Percentiles rank a stretch among this genome's conserved stretches.
phyloP scores from a whole-genome alignment of 92 coral and sea anemone genomes.

The Epizoanthus illoricatus region DNA sequence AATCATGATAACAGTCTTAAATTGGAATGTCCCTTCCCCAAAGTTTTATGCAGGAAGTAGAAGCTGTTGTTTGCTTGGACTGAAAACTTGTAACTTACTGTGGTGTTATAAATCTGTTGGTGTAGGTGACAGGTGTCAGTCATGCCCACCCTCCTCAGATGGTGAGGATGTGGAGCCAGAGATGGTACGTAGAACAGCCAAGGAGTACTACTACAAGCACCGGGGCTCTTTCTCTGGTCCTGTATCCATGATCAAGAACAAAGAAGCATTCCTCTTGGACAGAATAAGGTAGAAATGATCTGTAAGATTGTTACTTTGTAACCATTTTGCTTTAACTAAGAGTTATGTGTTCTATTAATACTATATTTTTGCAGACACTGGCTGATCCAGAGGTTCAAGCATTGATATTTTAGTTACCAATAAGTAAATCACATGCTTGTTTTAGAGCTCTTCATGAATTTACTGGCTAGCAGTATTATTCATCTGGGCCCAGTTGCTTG shows the following conservation, averaged over 20 bases:
- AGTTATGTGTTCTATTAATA: too few species aligned
- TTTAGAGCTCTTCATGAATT: too few species aligned
- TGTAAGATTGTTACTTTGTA: not conserved
- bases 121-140: constrained; percentile 83
- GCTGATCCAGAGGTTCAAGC: too few species aligned
- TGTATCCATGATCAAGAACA: constrained; percentile 71
- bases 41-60: too few species aligned
- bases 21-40: too few species aligned
- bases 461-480: too few species aligned
- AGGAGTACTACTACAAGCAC: constrained; percentile 77
- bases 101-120: not conserved
- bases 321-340: too few species aligned
- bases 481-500: too few species aligned
- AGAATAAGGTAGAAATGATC: constrained; percentile 7
- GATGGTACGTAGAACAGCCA: constrained; percentile 66
- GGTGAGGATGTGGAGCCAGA: constrained; percentile 73
- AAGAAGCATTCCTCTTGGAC: constrained; percentile 6
- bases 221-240: constrained; percentile 80
- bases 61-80: not conserved
- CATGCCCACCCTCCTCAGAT: constrained; percentile 74
- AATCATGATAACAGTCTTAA: too few species aligned
- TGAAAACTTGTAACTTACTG: not conserved
- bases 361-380: too few species aligned
- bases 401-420: too few species aligned
- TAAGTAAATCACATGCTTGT: too few species aligned